Evolutionary conservation across 2,797 vertebrate genomes (phyloP), one percentile per base, ranked within the genome.

Genomic region (Ptychobarbus kaznakovi): DNA sequence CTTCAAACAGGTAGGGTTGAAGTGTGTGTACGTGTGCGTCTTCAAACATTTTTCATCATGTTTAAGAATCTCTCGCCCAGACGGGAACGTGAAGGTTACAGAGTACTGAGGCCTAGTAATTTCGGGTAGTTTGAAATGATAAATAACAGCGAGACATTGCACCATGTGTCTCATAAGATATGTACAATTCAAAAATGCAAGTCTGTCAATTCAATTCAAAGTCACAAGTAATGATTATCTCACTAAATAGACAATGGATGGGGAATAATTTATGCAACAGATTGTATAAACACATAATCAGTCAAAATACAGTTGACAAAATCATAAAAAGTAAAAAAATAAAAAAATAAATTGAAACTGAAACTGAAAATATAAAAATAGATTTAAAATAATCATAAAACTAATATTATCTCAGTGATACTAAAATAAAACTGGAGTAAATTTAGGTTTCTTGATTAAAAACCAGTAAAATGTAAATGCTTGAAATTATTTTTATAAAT

Each of bases 41-140:
- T 81, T 66, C 40, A 83, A 65, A n/a, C 13, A 75, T 56, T 44
- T 74, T 56, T 84, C 73, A 73, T 32, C 81, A 28, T 40, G 80
- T 75, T 83, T 83, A 74, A 74, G 58, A 49, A 74, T 82, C 68
- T 68, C 66, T 58, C 22, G 3, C 51, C n/a, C 22, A 7, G 38
- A 63, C 6, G 15, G 16, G 46, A 32, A 56, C 68, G 61, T 53
- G 61, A 77, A 68, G 82, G 81, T 74, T 83, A 18, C 42, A 2
- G 12, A 46, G 53, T 8, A 56, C 49, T 20, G 42, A 56, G 65
- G 63, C 32, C 46, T 44, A 66, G 28, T 65, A 40, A 44, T 56
- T 46, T 79, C 18, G 8, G 7, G 63, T 13, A 28, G 35, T 44
- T 42, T 44, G 46, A 56, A 42, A 20, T 77, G 22, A 56, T 66